Evolutionary conservation across 1,140 invertebrate genomes (phyloP), one percentile per base, ranked within the genome.

Genomic region (Alviniconcha marisindica): DNA sequence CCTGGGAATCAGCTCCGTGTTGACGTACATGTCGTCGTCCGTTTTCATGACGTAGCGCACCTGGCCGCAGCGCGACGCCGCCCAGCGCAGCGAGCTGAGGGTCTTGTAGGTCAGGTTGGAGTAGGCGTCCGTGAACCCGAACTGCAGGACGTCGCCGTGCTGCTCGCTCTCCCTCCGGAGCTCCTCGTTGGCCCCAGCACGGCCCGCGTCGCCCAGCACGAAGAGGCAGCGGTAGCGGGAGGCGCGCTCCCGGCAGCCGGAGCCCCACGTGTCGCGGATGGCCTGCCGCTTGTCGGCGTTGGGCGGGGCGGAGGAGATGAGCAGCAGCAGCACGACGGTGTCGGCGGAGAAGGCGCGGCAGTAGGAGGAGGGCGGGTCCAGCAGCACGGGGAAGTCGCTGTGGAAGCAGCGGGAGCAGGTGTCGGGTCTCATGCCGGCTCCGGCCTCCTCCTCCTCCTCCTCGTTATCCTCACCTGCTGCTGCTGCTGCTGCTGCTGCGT

Each of bases 21-120:
- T 96, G 24, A 97, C 94, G 51, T 96, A 95, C 85, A 96, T 96
- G 90, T 98, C 97, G 92, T 98, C 97, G 91, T 98, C 97, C 92
- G 97, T 96, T 95, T 98, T 98, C 38, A 98, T 94, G 14, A 98
- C 94, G 88, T 95, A 97, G 82, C 95, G 93, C 1, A 95, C 94
- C 28, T 94, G 91, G 14, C 88, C 86, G 91, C 97, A 98, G 86
- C 94, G 93, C 12, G 91, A 92, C 0, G 94, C 89, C 0, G 95
- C 95, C 97, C 97, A 98, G 86, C 95, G 94, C 31, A 98, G 90
- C 0, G 97, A 97, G 96, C 97, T 97, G 0, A 97, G 90, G 88
- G 98, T 97, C 84, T 92, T 92, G 21, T 85, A 87, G 7, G 90
- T 92, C 21, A 92, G 82, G 83, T 91, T 91, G 21, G 78, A 69